A percentile compares a stretch with the other conserved stretches of the same genome.
phyloP scores from a whole-genome alignment of 64 coral and sea anemone genomes.

The Cladopsammia gracilis region DNA sequence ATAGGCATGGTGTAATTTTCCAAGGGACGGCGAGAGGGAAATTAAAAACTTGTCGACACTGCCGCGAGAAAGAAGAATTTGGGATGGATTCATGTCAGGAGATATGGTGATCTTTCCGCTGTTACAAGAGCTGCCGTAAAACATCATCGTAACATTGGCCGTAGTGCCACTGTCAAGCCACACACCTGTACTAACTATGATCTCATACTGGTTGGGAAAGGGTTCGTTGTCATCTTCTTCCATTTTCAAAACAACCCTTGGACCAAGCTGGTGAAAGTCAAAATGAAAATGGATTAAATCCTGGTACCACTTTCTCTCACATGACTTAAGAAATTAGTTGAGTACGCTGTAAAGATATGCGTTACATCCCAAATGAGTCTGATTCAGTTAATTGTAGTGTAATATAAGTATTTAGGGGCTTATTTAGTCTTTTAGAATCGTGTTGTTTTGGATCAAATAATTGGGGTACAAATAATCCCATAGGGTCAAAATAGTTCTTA shows the following conservation, averaged over 20 bases:
- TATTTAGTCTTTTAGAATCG: too few species aligned
- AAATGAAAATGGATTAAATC: background rate
- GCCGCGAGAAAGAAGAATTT: background rate
- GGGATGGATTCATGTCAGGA: background rate
- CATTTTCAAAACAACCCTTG: background rate
- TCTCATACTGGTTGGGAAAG: background rate
- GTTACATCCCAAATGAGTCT: too few species aligned
- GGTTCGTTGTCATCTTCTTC: background rate
- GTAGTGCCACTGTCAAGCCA: constrained; percentile 29
- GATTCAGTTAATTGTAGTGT: too few species aligned
- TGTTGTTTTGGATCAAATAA: too few species aligned
- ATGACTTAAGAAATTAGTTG: background rate
- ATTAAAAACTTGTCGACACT: constrained; percentile 11
- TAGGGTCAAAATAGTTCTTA: too few species aligned
- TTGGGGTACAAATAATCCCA: too few species aligned
- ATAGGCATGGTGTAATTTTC: background rate
- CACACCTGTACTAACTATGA: constrained; percentile 25
- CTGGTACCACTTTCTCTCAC: too few species aligned
- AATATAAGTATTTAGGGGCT: too few species aligned
- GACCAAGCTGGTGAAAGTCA: background rate
- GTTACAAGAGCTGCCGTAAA: background rate
- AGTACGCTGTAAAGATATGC: too few species aligned
- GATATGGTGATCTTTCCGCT: constrained; percentile 3
- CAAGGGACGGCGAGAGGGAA: background rate
- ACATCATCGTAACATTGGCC: constrained; percentile 15